Evolutionary conservation across 2,113 vertebrate species (phyloP), one percentile per base, ranked within the genome.

Genomic region (Apus apus): DNA sequence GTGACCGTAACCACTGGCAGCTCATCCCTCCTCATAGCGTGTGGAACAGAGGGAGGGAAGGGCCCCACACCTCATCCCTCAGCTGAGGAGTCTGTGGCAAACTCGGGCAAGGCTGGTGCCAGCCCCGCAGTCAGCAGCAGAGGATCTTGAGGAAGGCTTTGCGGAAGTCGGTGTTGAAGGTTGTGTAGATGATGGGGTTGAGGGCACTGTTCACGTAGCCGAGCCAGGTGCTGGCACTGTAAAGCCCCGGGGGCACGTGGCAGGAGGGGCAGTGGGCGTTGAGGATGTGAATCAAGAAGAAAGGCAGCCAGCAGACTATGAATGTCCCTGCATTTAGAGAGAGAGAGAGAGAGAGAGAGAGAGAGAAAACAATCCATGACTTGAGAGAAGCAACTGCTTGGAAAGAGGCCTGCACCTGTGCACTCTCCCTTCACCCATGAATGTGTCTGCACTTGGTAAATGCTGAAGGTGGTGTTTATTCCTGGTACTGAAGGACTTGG

Each of bases 281-380:
- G 97, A 99, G 98, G 95, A 99, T 98, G 92, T 99, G 99, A 83
- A 98, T 99, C 98, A 99, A 97, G 97, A 99, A 99, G 98, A 99
- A 99, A 32, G 99, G 99, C 94, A 99, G 97, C 99, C 99, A 99
- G 98, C 99, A 99, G 97, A 99, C 98, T 96, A 99, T 98, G 97
- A 99, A 99, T 64, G 99, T 97, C 43, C 99, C 99, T 99, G 96
- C 40, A 87, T 96, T 92, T 73, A 64, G 79, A 97, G n/a, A n/a
- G n/a, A n/a, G n/a, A n/a, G 91, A 87, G 48, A 89, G 75, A 73
- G 36, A 96, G 62, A 91, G n/a, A n/a, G 91, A 87, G 48, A 89
- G 75, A 73, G 36, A 96, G 62, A 91, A 86, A 96, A 70, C 60
- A 81, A 40, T 26, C 30, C 1, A 2, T 81, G 13, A 88, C 36